Percentiles rank a stretch among this genome's conserved stretches.
Conservation (phyloP, 2,888 invertebrate genomes). For the Cylindroiulus punctatus region DNA sequence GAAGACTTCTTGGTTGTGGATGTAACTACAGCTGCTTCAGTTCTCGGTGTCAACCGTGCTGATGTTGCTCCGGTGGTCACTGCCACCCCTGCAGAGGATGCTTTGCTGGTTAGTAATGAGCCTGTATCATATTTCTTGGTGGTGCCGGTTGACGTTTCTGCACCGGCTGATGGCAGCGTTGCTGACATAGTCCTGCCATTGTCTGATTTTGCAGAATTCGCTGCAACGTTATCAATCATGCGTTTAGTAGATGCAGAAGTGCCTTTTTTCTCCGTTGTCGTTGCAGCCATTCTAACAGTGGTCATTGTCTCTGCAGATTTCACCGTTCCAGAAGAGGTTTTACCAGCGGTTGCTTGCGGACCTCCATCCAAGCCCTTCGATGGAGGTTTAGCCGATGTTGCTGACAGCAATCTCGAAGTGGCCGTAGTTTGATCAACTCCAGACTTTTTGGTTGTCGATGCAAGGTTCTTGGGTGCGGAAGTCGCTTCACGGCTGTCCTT, state of each 20-base stretch:
- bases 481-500: neutral
- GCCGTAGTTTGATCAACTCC: neutral
- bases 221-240: neutral
- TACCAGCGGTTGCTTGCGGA: neutral
- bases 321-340: neutral
- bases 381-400: neutral
- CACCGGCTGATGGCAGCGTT: neutral
- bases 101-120: too few species aligned
- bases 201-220: neutral
- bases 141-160: neutral
- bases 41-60: too few species aligned
- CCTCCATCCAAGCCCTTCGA: neutral
- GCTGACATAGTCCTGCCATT: neutral
- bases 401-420: neutral
- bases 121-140: neutral
- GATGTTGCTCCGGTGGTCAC: too few species aligned
- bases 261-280: neutral
- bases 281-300: neutral
- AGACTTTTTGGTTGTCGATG: neutral
- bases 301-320: neutral
- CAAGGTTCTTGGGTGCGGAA: neutral
- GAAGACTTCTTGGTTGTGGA: too few species aligned
- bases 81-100: too few species aligned
- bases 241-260: neutral
- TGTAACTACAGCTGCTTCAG: too few species aligned